A percentile compares a stretch with the other conserved stretches of the same genome.
Evolutionary conservation across 2,888 invertebrate species (phyloP).

Genomic region (Trachelus stipa): DNA sequence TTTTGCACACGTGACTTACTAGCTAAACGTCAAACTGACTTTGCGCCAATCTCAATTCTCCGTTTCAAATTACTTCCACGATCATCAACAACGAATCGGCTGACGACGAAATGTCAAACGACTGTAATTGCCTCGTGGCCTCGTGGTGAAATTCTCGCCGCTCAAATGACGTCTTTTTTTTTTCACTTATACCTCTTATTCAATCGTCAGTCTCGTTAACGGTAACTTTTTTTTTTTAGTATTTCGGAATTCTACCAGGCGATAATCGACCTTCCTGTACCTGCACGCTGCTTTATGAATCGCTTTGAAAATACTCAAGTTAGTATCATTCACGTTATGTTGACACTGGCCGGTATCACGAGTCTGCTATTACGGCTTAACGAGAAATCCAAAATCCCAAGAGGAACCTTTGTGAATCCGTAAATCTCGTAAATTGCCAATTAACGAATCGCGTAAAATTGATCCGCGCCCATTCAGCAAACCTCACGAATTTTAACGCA

Average conservation of each 20-base stretch:
- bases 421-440: conserved; percentile 16
- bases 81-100: neutral
- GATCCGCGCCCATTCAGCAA: neutral
- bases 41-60: neutral
- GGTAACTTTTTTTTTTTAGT: neutral
- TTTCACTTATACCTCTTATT: neutral
- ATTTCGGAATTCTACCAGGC: neutral
- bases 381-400: neutral
- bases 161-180: neutral
- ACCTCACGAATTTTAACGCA: conserved; percentile 20
- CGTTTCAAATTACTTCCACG: neutral
- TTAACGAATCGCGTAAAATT: conserved; percentile 19
- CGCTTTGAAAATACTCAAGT: neutral
- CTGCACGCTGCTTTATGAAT: neutral
- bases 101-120: neutral
- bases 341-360: neutral
- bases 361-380: neutral
- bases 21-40: neutral
- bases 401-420: neutral
- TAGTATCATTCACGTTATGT: neutral
- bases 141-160: neutral
- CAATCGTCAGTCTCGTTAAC: neutral
- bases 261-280: neutral
- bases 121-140: neutral
- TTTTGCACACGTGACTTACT: neutral